A percentile compares a stretch with the other conserved stretches of the same genome.
These are phyloP conservation scores for Gopherus evgoodei DNA, from an alignment of 2,113 vertebrate species.

Conservation along the genomic window DNA sequence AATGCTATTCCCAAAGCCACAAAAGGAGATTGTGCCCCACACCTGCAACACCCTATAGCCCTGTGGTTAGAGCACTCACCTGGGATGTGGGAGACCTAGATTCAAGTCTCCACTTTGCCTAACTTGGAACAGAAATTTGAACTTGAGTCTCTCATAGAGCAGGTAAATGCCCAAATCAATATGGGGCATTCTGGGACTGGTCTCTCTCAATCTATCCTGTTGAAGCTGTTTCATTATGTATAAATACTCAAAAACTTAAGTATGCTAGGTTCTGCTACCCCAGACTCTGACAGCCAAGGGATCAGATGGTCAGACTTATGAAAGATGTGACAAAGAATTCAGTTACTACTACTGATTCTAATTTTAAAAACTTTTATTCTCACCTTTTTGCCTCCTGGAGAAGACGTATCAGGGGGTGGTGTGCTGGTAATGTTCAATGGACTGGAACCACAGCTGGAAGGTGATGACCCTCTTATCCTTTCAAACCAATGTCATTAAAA, in stretches of 20 bases:
- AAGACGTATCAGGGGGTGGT: conserved; percentile 93
- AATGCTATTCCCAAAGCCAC: background rate
- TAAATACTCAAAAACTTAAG: background rate
- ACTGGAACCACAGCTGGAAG: conserved; percentile 97
- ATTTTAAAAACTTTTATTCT: background rate
- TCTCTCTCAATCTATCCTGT: background rate
- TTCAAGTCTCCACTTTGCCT: background rate
- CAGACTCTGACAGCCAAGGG: background rate
- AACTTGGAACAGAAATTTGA: background rate
- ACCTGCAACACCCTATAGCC: background rate
- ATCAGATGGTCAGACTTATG: background rate
- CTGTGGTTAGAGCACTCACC: background rate
- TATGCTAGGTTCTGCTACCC: background rate
- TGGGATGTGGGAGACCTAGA: background rate
- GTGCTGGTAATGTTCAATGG: conserved; percentile 97
- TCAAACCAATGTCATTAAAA: background rate
- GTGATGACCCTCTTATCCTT: conserved; percentile 97
- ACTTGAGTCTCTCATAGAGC: background rate
- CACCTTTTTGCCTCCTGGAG: conserved; percentile 96
- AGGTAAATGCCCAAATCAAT: background rate
- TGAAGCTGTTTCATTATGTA: background rate
- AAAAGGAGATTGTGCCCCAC: background rate
- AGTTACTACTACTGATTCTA: background rate
- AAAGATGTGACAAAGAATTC: rapidly evolving
- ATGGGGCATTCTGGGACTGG: background rate